These are phyloP conservation scores for Pseudochaenichthys georgianus DNA, from an alignment of 2,797 vertebrate genomes.

Conservation along the genomic window DNA sequence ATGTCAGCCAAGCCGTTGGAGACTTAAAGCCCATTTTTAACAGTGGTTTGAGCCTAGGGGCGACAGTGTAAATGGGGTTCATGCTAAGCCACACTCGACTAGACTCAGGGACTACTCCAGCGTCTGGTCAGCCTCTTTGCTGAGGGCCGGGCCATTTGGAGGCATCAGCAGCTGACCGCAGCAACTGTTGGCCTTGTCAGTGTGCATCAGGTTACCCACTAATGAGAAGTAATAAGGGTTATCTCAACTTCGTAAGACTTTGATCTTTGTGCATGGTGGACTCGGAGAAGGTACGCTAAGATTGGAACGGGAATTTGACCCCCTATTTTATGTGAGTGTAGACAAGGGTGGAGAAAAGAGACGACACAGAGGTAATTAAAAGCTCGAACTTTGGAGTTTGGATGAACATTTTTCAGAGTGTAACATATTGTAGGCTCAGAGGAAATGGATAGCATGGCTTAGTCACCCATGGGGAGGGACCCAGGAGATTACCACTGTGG, in stretches of 20 bases:
- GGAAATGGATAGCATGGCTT: conserved; percentile 60
- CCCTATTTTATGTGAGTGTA: conserved; percentile 38
- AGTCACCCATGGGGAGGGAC: conserved; percentile 35
- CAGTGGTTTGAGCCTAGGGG: conserved; percentile 86
- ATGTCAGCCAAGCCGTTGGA: conserved; percentile 88
- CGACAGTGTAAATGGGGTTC: conserved; percentile 85
- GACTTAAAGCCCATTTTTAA: conserved; percentile 86
- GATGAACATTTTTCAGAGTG: conserved; percentile 52
- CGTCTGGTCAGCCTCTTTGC: conserved; percentile 69
- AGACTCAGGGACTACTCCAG: conserved; percentile 58
- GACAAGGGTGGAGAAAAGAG: conserved; percentile 39
- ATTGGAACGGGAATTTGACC: conserved; percentile 59
- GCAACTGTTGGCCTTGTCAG: conserved; percentile 88
- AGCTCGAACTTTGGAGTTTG: conserved; percentile 49
- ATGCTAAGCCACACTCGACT: conserved; percentile 68
- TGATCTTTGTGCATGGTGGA: conserved; percentile 67
- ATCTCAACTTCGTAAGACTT: conserved; percentile 80
- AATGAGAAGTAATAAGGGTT: conserved; percentile 89
- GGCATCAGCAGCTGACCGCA: conserved; percentile 85
- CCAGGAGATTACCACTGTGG: conserved; percentile 48
- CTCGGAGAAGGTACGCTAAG: conserved; percentile 49
- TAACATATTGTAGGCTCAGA: conserved; percentile 45
- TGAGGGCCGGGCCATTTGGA: conserved; percentile 71
- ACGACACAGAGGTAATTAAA: conserved; percentile 63
- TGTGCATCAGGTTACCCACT: conserved; percentile 87